Base-by-base conservation (phyloP, 2,797 vertebrate species). In the Balearica regulorum region DNA sequence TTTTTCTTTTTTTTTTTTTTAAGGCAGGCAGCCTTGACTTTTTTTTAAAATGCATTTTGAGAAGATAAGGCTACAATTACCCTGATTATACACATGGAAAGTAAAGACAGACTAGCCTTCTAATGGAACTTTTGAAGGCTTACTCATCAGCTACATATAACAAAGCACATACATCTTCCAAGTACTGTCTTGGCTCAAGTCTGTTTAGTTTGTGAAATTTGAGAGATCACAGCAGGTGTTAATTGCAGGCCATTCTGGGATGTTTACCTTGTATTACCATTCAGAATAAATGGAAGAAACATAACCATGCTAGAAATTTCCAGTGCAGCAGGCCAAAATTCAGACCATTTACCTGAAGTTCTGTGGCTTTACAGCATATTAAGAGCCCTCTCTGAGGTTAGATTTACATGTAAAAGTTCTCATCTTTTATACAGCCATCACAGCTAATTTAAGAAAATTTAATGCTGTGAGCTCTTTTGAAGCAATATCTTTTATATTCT, bases 231-330 rank as follows among this genome's bases (percentile, higher is more conserved):
- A 96, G 88, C 66, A 89, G 53, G 88, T 82, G 86, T 57, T 95
- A 95, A 91, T 92, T 96, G 49, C 77, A 90, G 71, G 53, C 25
- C 43, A 87, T 92, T 96, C 46, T 90, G 57, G 39, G 78, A 73
- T 93, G 35, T 94, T 96, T 96, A 89, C 25, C 24, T 93, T 94
- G n/a, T 49, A 77, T 91, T 91, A 80, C 17, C 95, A 5, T 39
- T 57, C 0, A 1, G 39, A 78, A 69, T 29, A 92, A 86, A 87
- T 94, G 83, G 69, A 94, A 94, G 86, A 96, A 94, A 91, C 37
- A 86, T 49, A 87, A 71, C 48, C 46, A 48, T 62, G 22, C 6
- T 91, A 72, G 81, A 93, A 92, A 57, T 94, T 94, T 94, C 89
- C 81, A 88, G 43, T 57, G 13, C 15, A 54, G n/a, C 9, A 60